phyloP scores from a whole-genome alignment of 2,888 invertebrate species.

The Ganaspis brasiliensis region DNA sequence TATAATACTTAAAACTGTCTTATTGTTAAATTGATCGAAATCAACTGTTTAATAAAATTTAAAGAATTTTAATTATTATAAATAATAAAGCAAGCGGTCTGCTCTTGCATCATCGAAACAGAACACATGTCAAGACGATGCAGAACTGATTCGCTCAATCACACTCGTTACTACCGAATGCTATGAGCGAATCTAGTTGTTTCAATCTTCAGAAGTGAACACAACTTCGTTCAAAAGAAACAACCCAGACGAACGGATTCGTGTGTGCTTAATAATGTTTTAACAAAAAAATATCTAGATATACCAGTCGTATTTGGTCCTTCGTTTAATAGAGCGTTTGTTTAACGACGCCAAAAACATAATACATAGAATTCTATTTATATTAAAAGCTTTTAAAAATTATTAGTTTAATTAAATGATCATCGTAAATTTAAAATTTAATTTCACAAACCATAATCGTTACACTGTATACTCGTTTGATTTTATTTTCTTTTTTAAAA shows the following conservation, averaged over 20 bases:
- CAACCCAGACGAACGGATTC: slow-evolving; percentile 33
- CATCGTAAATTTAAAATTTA: too few relatives aligned
- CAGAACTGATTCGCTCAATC: slow-evolving; percentile 12
- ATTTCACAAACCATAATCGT: too few relatives aligned
- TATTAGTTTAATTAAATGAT: too few relatives aligned
- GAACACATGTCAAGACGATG: slow-evolving; percentile 42
- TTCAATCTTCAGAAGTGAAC: slow-evolving; percentile 36
- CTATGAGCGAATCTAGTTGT: slow-evolving; percentile 9
- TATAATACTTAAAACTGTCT: too few relatives aligned
- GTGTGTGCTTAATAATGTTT: neutral
- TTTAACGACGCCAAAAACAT: neutral
- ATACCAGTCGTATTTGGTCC: neutral
- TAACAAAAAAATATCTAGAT: neutral
- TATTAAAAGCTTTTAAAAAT: too few relatives aligned
- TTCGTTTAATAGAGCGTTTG: neutral
- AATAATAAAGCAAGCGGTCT: too few relatives aligned
- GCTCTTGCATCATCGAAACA: neutral
- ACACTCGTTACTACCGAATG: slow-evolving; percentile 33
- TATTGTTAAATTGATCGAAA: too few relatives aligned
- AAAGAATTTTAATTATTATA: too few relatives aligned
- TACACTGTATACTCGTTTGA: too few relatives aligned
- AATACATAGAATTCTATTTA: too few relatives aligned
- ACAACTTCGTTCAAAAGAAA: slow-evolving; percentile 33
- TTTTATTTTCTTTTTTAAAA: too few relatives aligned
- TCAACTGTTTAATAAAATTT: too few relatives aligned